phyloP scores from a whole-genome alignment of 2,113 vertebrate species.

The Murina feae region DNA sequence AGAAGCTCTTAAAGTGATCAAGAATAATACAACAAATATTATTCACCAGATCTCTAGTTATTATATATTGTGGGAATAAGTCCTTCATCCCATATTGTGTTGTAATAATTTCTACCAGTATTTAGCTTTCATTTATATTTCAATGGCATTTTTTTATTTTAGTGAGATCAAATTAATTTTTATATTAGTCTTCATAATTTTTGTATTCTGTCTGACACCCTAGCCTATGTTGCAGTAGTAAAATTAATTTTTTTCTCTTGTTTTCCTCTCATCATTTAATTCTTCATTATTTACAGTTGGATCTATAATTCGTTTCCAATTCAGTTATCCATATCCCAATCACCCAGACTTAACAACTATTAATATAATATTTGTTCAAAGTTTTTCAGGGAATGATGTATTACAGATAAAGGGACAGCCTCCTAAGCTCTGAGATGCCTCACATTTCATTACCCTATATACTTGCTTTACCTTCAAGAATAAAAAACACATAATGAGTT shows the following conservation, averaged over 20 bases:
- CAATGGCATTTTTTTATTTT: neutral
- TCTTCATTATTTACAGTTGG: neutral
- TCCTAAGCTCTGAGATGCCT: neutral
- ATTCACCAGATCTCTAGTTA: too few relatives aligned
- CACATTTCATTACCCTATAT: neutral
- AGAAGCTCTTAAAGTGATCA: neutral
- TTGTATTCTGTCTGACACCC: neutral
- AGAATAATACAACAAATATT: neutral
- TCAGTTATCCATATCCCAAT: neutral
- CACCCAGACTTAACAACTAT: neutral
- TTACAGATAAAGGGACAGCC: neutral
- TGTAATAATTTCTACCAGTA: neutral
- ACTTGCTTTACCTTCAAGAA: neutral
- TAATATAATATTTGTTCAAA: neutral
- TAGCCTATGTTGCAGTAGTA: neutral
- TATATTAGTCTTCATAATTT: neutral
- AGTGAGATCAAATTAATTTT: neutral
- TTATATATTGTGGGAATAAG: neutral
- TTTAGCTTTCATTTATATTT: neutral
- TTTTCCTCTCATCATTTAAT: neutral
- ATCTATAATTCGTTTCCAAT: neutral
- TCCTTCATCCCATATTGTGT: neutral
- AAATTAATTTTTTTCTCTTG: neutral
- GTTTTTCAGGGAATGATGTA: neutral
- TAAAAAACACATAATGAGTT: neutral